Evolutionary conservation across 2,797 vertebrate genomes (phyloP), one percentile per base, ranked within the genome.

Genomic region (Tolypeutes matacus): DNA sequence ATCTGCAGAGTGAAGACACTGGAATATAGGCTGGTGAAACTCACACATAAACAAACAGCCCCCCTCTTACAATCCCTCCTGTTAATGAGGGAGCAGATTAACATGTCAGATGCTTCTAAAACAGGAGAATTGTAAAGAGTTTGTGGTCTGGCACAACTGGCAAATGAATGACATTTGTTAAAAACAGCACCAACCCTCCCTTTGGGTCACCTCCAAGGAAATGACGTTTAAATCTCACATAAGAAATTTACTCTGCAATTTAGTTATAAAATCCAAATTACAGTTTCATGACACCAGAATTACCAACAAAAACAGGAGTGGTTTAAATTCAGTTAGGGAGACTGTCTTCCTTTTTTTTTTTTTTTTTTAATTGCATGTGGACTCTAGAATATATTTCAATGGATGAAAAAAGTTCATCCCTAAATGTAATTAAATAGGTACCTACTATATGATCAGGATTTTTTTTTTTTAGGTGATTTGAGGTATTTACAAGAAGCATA

Each of bases 1-100:
- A 77, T 87, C 70, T 94, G 95, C 86, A 95, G 86, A 96, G 84
- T 84, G 94, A 96, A 93, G 93, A 77, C 56, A 75, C 93, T 93
- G 60, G 15, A 96, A 92, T 86, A 94, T 29, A 85, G 90, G 84
- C 93, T 78, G 49, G 53, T 31, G 91, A 80, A 88, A 96, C 27
- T 49, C 46, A 97, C 94, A 94, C 91, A 62, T 85, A 95, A 82
- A 65, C n/a, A 96, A 93, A 58, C 36, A 89, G 93, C 60, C 89
- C 42, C 5, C 75, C 60, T 93, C 97, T 95, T 85, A 85, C 49
- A 95, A 72, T 12, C 0, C 25, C 21, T 60, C 8, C 0, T 34
- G 34, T 73, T 94, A 96, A 90, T 51, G 46, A 88, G 95, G 56
- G 31, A 96, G 36, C 51, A 96, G 92, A 96, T 82, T 87, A 93